Percentiles rank a stretch among this genome's conserved stretches.
Conservation (phyloP, 1,140 invertebrate genomes). For the Armadillidium nasatum region DNA sequence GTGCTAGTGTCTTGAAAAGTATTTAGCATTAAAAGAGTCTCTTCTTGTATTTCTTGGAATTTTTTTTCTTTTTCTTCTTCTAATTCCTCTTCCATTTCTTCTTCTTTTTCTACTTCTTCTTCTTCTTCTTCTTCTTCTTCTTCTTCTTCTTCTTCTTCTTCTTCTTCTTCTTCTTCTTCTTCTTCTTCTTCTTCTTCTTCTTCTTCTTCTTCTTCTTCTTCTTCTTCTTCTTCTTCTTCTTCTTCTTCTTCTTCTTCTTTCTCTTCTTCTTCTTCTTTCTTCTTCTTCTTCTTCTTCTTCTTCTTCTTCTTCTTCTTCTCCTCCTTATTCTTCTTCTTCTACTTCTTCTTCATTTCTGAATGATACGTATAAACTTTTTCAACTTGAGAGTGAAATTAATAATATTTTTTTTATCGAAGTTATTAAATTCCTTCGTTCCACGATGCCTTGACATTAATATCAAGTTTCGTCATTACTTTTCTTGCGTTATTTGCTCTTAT, state of each 20-base stretch:
- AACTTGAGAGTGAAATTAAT: too few relatives aligned
- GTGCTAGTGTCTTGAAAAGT: too few relatives aligned
- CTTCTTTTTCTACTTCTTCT: background rate
- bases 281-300: background rate
- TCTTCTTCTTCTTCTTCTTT: background rate
- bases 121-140: background rate
- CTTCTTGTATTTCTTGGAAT: background rate
- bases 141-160: background rate
- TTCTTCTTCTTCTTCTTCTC: background rate
- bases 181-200: background rate
- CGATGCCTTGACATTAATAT: too few relatives aligned
- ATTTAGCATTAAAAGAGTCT: too few relatives aligned
- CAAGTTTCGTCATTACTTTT: too few relatives aligned
- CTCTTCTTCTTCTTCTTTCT: background rate
- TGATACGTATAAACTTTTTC: background rate
- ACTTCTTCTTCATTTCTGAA: background rate
- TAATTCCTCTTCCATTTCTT: too few relatives aligned
- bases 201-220: too few relatives aligned
- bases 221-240: background rate
- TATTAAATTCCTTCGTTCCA: too few relatives aligned
- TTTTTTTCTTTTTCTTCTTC: background rate
- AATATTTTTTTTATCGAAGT: too few relatives aligned
- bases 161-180: background rate
- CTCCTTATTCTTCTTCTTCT: too few relatives aligned
- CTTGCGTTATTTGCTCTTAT: too few relatives aligned